phyloP scores from a whole-genome alignment of 2,888 invertebrate genomes.

The Stenodera caucasica region DNA sequence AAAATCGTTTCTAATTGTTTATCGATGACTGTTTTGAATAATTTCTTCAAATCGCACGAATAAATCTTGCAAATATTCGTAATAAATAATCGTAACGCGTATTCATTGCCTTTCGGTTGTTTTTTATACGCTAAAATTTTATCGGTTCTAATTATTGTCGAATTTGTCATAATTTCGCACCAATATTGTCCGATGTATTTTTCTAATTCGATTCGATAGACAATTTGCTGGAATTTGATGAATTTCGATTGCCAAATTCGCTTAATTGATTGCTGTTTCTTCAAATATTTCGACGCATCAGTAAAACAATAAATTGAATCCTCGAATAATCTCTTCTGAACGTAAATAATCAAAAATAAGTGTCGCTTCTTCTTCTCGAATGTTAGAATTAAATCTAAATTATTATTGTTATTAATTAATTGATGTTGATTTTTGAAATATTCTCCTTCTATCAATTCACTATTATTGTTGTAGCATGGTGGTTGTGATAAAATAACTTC shows the following conservation, averaged over 20 bases:
- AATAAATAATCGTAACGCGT: conserved; percentile 44
- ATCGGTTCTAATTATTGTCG: conserved; percentile 58
- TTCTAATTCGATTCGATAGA: conserved; percentile 60
- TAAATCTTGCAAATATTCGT: conserved; percentile 38
- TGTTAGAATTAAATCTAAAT: conserved; percentile 34
- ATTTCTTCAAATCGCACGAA: conserved; percentile 16
- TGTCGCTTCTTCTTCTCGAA: conserved; percentile 35
- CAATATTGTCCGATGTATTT: conserved; percentile 65
- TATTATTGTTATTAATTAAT: not conserved
- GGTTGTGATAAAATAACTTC: conserved; percentile 45
- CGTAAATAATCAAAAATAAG: conserved; percentile 59
- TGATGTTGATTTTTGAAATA: conserved; percentile 42
- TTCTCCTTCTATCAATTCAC: conserved; percentile 37
- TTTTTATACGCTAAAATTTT: conserved; percentile 58
- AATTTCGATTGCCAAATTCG: conserved; percentile 4
- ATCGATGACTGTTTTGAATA: conserved; percentile 14
- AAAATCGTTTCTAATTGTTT: conserved; percentile 16
- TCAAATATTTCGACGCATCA: conserved; percentile 58
- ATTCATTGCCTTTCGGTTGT: conserved; percentile 40
- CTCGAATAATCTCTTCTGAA: conserved; percentile 57
- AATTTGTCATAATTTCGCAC: conserved; percentile 64
- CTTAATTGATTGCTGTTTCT: conserved; percentile 50
- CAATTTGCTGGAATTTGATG: conserved; percentile 15
- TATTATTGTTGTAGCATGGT: conserved; percentile 43
- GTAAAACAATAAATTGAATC: conserved; percentile 64